Conservation (phyloP, 2,113 vertebrate genomes). For the Atlantisia rogersi region DNA sequence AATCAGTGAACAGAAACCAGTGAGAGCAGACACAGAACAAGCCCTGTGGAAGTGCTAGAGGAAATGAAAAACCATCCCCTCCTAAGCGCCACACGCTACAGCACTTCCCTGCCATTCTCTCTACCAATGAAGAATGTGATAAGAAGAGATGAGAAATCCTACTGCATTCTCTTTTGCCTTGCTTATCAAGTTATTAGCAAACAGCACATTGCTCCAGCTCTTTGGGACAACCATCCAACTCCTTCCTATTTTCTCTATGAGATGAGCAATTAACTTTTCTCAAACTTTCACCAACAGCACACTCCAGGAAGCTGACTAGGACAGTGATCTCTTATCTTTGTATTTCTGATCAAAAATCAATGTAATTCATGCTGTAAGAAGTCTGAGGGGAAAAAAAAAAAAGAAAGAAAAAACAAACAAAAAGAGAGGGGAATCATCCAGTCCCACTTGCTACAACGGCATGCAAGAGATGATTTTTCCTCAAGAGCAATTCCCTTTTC, state of each 20-base stretch:
- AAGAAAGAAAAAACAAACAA: background rate
- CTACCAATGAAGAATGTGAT: background rate
- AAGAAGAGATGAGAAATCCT: background rate
- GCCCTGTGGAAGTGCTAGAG: background rate
- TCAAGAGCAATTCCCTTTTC: slow-evolving; percentile 8
- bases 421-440: background rate
- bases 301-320: background rate
- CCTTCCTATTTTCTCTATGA: background rate
- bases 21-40: background rate
- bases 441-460: background rate
- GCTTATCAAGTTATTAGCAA: slow-evolving; percentile 29
- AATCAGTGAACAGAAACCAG: background rate
- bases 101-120: background rate
- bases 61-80: background rate
- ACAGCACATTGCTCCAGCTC: background rate
- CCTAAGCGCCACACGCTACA: background rate
- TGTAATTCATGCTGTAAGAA: background rate
- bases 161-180: background rate
- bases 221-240: background rate
- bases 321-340: background rate
- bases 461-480: background rate
- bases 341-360: background rate
- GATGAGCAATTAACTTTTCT: background rate
- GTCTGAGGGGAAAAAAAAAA: background rate
- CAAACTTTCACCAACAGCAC: background rate